Evolutionary conservation across 2,888 invertebrate species (phyloP), one percentile per base, ranked within the genome.

Genomic region (Lasioglossum leucozonium): DNA sequence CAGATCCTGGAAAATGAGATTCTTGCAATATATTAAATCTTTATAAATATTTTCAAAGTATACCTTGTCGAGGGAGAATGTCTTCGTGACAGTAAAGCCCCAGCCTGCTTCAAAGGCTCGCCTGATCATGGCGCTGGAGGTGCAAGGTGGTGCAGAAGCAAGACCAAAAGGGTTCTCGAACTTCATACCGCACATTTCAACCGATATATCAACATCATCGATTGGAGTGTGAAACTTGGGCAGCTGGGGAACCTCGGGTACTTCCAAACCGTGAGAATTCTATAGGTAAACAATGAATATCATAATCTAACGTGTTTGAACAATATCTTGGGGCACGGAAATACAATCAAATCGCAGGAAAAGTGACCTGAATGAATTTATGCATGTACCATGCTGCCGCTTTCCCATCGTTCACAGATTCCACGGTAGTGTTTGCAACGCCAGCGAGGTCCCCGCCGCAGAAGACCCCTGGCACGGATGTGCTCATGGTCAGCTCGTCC

Each of bases 321-420:
- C 65, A 44, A 22, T 30, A 37, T n/a, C 26, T 11, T 11, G 26
- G 37, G 18, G 22, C 18, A 34, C 5, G 10, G 3, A 42, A 11
- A 16, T 55, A n/a, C n/a, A 55, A 55, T n/a, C 0, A n/a, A 55
- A 67, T 40, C 4, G 6, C 34, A 26, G 13, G 13, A 62, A 22
- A 30, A 10, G 11, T 51, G 42, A 98, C 98, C 96, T 99, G 98
- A 89, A 99, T 95, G 93, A 97, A 97, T 90, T 97, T 97, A 94
- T 99, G 99, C 93, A 99, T 99, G 91, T 96, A 96, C 99, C 99
- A 99, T 4, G 99, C 98, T 0, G 99, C 99, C 0, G 97, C 98
- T 96, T 99, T 99, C 51, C 99, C 99, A 95, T 99, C 99, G 94
- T 99, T 99, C 0, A 99, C 99, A 0, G 99, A 98, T 95, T 99